A percentile compares a stretch with the other conserved stretches of the same genome.
Evolutionary conservation across 92 coral and sea anemone species (phyloP).

Genomic region (Siderastrea radians): DNA sequence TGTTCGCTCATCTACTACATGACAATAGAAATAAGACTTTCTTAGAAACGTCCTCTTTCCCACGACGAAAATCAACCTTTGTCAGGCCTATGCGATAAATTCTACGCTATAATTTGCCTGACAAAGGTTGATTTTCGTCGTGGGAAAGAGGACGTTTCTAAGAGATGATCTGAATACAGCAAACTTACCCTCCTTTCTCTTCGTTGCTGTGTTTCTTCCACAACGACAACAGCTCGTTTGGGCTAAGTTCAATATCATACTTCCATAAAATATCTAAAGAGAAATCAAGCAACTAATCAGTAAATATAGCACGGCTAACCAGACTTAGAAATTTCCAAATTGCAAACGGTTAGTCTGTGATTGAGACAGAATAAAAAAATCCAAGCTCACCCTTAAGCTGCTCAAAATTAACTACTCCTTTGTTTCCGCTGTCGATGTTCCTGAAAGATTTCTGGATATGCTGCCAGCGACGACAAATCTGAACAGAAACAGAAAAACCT

Average conservation of each 20-base stretch:
- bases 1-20: too few relatives aligned
- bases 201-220: constrained; percentile 87
- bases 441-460: constrained; percentile 89
- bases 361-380: not conserved
- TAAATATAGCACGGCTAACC: not conserved
- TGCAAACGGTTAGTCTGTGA: not conserved
- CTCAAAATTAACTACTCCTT: constrained; percentile 78
- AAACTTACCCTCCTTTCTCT: constrained; percentile 86
- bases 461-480: constrained; percentile 96
- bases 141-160: too few relatives aligned
- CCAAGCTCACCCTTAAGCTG: constrained; percentile 79
- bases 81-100: too few relatives aligned
- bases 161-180: not conserved
- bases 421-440: constrained; percentile 75
- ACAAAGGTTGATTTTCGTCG: too few relatives aligned
- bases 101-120: too few relatives aligned
- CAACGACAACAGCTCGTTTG: constrained; percentile 82
- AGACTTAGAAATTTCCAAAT: too few relatives aligned
- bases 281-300: not conserved
- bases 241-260: constrained; percentile 75
- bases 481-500: constrained; percentile 1
- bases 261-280: constrained; percentile 76
- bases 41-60: too few relatives aligned
- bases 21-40: too few relatives aligned
- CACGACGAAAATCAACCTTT: too few relatives aligned